Evolutionary conservation across 2,888 invertebrate genomes (phyloP), one percentile per base, ranked within the genome.

Genomic region (Drosophila buzzatii): DNA sequence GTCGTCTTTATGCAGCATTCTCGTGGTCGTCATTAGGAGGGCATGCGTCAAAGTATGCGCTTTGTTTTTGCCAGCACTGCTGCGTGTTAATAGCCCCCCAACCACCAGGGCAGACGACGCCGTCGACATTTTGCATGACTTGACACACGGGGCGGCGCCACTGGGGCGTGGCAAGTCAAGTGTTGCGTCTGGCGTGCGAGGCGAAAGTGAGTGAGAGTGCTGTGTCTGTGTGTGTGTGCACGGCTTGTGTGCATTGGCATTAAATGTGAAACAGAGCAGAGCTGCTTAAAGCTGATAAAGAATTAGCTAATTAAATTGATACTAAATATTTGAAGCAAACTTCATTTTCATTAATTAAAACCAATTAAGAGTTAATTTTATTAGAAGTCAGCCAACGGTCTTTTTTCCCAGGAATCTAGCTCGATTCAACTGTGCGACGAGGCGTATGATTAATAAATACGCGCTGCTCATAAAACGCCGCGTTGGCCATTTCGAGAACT

Each of bases 21-120:
- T 82, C 77, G 87, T 82, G 85, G 85, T 85, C 85, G 85, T 85
- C 85, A 85, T 85, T 85, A 85, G 85, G 81, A 85, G 85, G 81
- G 72, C 85, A 87, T 85, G 85, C 85, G 82, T 85, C 85, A 85
- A 87, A 85, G 84, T 77, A 70, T 79, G 76, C 75, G 77, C 73
- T 77, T 77, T 83, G 85, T 82, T 84, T 65, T 74, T 83, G 76
- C 63, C 64, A 49, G 59, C 58, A 52, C 39, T 64, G 70, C 73
- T 82, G 80, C 80, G 82, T 87, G 87, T 85, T 85, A 85, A 87
- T 85, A 85, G 85, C 88, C 76, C 60, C 60, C 76, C 87, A 75
- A 71, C 73, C 73, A 65, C 71, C 55, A 8, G 12, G 70, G 67
- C 55, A 49, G 67, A 60, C 59, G 60, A 47, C 67, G 71, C 63